phyloP scores from a whole-genome alignment of 2,888 invertebrate genomes.

The Diloba caeruleocephala region DNA sequence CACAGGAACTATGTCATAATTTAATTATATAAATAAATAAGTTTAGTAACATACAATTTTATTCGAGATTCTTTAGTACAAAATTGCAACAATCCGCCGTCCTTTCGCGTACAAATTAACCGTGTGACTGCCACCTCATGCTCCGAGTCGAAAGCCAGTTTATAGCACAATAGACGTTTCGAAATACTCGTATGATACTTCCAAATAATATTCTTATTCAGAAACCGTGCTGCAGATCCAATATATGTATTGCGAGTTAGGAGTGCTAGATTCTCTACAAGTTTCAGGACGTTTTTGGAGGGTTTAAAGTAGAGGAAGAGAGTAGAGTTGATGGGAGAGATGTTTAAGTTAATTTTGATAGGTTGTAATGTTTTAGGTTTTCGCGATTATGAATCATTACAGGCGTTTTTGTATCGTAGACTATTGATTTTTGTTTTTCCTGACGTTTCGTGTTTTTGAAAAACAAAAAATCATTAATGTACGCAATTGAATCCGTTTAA shows the following conservation, averaged over 20 bases:
- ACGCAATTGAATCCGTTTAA: too few relatives aligned
- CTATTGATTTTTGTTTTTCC: too few relatives aligned
- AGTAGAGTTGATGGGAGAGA: too few relatives aligned
- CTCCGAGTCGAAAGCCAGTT: conserved; percentile 16
- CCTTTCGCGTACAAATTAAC: conserved; percentile 21
- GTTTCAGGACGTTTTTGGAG: conserved; percentile 17
- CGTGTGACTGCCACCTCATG: conserved; percentile 16
- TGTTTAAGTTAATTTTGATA: too few relatives aligned
- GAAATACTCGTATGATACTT: conserved; percentile 48
- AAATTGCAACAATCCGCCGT: conserved; percentile 28
- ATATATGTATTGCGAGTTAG: conserved; percentile 44
- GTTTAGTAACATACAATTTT: too few relatives aligned
- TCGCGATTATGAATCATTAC: too few relatives aligned
- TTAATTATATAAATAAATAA: too few relatives aligned
- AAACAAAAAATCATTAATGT: too few relatives aligned
- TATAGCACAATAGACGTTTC: conserved; percentile 24
- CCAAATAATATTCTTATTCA: conserved; percentile 54
- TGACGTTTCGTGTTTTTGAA: too few relatives aligned
- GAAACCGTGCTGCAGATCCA: conserved; percentile 38
- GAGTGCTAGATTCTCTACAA: conserved; percentile 5
- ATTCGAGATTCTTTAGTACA: neutral
- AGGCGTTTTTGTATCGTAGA: too few relatives aligned
- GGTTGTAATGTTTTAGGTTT: too few relatives aligned
- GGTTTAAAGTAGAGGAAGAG: neutral
- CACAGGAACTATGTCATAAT: too few relatives aligned